Conservation (phyloP, 2,888 invertebrate genomes). For the Merodon equestris region DNA sequence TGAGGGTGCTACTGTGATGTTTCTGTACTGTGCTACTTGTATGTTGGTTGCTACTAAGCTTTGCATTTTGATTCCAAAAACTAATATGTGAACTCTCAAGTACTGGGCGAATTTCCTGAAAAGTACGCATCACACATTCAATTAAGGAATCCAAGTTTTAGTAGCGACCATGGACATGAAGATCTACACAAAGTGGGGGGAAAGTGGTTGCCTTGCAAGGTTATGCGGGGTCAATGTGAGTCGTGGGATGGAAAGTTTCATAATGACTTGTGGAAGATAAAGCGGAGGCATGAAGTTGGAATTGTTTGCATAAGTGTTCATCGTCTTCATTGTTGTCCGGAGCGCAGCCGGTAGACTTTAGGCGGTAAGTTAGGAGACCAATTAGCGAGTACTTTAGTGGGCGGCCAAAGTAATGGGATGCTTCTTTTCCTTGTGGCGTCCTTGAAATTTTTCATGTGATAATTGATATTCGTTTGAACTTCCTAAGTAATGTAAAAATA, state of each 20-base stretch:
- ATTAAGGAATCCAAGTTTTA: constrained; percentile 57
- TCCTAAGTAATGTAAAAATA: no score
- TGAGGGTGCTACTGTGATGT: no score
- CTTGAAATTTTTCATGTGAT: no score
- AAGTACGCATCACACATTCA: constrained; percentile 65
- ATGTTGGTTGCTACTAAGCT: constrained; percentile 10
- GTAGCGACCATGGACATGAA: constrained; percentile 46
- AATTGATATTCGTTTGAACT: no score
- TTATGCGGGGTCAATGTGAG: constrained; percentile 59
- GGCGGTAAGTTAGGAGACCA: constrained; percentile 36
- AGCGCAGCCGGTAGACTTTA: constrained; percentile 30
- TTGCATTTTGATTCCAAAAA: constrained; percentile 47
- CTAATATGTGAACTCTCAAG: constrained; percentile 66
- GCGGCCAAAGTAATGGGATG: no score
- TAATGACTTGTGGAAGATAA: constrained; percentile 46
- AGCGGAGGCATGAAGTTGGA: background rate
- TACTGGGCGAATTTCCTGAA: constrained; percentile 52
- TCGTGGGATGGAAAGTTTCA: constrained; percentile 43
- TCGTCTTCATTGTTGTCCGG: constrained; percentile 43
- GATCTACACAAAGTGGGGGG: constrained; percentile 19
- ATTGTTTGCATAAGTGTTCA: constrained; percentile 46
- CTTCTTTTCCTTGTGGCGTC: no score
- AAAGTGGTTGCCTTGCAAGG: constrained; percentile 35
- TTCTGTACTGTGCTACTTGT: no score
- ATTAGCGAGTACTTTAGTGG: constrained; percentile 36